A percentile compares a stretch with the other conserved stretches of the same genome.
These are phyloP conservation scores for Aethes cnicana DNA, from an alignment of 2,888 invertebrate genomes.

Conservation along the genomic window DNA sequence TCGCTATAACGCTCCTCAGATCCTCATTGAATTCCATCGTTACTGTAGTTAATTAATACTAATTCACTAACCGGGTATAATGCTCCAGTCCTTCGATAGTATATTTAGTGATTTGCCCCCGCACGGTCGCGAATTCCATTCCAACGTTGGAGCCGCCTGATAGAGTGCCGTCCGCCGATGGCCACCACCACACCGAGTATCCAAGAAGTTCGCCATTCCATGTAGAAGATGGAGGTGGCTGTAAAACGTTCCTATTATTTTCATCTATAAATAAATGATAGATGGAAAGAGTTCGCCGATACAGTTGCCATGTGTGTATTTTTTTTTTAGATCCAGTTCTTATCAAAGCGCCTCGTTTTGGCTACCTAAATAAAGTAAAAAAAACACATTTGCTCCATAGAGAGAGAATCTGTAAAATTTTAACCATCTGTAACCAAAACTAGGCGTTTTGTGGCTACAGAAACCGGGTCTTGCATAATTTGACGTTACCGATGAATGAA, in stretches of 20 bases:
- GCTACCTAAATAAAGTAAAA: not conserved
- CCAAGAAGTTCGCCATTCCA: constrained; percentile 90
- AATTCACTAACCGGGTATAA: constrained; percentile 86
- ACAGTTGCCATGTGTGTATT: not conserved
- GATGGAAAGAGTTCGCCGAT: too few species aligned
- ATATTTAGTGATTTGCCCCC: constrained; percentile 87
- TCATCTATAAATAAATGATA: not conserved
- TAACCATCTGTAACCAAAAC: too few species aligned
- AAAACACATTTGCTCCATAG: too few species aligned
- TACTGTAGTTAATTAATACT: not conserved
- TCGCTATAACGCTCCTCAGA: too few species aligned
- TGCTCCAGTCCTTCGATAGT: constrained; percentile 88
- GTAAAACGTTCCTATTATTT: constrained; percentile 19
- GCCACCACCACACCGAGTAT: constrained; percentile 88
- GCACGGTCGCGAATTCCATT: constrained; percentile 85
- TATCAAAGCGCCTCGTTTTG: not conserved
- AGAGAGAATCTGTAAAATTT: too few species aligned
- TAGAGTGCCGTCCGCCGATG: constrained; percentile 67
- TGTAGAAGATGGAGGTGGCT: constrained; percentile 86
- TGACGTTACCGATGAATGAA: too few species aligned
- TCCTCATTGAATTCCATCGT: too few species aligned
- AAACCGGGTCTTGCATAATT: too few species aligned
- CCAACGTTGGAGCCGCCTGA: constrained; percentile 65
- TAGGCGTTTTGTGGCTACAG: too few species aligned
- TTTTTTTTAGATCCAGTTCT: not conserved